Evolutionary conservation across 2,113 vertebrate species (phyloP), one percentile per base, ranked within the genome.

Genomic region (Oryzias celebensis): DNA sequence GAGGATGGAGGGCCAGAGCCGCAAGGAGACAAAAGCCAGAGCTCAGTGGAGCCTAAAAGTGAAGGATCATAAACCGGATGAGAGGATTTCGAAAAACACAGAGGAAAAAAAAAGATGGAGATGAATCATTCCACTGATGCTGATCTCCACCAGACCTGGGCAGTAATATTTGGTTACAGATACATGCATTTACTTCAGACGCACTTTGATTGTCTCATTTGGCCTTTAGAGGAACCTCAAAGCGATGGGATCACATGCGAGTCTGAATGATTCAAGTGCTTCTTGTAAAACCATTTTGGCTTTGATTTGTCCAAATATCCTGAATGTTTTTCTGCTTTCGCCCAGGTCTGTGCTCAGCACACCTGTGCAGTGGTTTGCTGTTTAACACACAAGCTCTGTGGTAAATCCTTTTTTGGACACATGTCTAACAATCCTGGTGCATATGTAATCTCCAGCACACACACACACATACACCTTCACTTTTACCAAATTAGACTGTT

Each of bases 401-500:
- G 81, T 73, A 73, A 76, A 78, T 75, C 76, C 72, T 78, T 73
- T 78, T 77, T 75, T 52, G 58, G 71, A 72, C 65, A 73, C 66
- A 46, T 24, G 12, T 36, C 12, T 36, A 36, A 36, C 46, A 58
- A 65, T 64, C 65, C 54, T 78, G 78, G 78, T 87, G 81, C 85
- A 68, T 72, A 83, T 72, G 70, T 84, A 75, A 81, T 76, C 71
- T 83, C 78, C 80, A 80, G 80, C 83, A 68, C 28, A 67, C 69
- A 73, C 69, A 73, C 58, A 58, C 68, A 78, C 62, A 73, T 42
- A 66, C 70, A 66, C 59, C 73, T 57, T 77, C 71, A 76, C 70
- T 46, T 69, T 59, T 66, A 88, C 75, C 75, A 84, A 90, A 86
- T 82, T 80, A 85, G 89, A 89, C 87, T 90, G 86, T 92, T 91